Base-by-base conservation (phyloP, 2,797 vertebrate species). In the Periparus ater region DNA sequence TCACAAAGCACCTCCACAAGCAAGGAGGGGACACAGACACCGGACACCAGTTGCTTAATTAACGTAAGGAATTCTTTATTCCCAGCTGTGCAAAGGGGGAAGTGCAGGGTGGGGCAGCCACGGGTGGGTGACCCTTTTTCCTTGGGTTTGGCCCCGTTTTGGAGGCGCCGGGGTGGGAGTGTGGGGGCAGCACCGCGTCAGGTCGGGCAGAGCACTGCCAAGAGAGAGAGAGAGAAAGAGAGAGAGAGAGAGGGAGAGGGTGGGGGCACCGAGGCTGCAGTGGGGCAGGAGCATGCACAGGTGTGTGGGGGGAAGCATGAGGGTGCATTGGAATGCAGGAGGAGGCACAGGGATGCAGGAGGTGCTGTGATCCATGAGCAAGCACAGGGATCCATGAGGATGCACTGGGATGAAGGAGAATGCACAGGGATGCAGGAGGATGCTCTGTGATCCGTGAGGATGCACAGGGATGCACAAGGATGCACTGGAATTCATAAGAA, bases 121-220 rank as follows among this genome's bases (percentile, higher is more conserved):
- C 4, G 3, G 75, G 50, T 0, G 60, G 55, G 54, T 2, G 63
- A 58, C 85, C 91, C 51, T 2, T 94, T 87, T 70, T 85, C 88
- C 85, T 94, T 0, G 5, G 68, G 60, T 85, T 88, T 73, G 63
- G 82, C 88, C 91, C 75, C 47, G 0, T 50, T 90, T 76, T 34
- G 71, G 68, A 48, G 81, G 74, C 3, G 2, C 34, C 6, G 1
- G 88, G 85, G 65, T 5, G 57, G n/a, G 68, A 47, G 20, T 4
- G 13, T 6, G 29, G 67, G 86, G 85, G 36, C 66, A 42, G 85
- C 58, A 10, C 60, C 6, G 1, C 30, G 47, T 96, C 95, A 96
- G 95, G 95, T 96, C 10, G 95, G 95, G 94, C 93, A 96, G 83
- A 96, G 94, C 73, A 96, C 95, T 96, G 95, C 53, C 12, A 26